Evolutionary conservation across 1,140 invertebrate genomes (phyloP), one percentile per base, ranked within the genome.

Genomic region (Batillaria attramentaria): DNA sequence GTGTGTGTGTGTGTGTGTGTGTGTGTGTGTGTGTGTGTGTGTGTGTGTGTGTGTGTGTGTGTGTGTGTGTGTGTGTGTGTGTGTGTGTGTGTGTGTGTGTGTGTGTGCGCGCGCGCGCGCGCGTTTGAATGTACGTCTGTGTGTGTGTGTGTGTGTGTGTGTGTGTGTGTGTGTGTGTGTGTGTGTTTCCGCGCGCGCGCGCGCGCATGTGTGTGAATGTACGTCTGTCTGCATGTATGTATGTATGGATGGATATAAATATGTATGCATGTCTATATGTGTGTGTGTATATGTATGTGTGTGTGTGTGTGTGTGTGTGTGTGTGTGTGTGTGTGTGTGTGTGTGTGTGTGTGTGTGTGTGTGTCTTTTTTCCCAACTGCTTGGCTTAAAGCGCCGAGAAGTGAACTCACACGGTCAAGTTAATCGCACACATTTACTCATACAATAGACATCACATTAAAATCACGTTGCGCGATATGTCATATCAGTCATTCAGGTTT

Each of bases 31-130:
- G 57, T 24, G 57, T 60, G 57, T 60, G 57, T 60, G 57, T 60
- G 57, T 60, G 8, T 60, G 62, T 66, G 62, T 66, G 62, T 35
- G 24, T 46, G 41, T 70, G 41, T 70, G 41, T 46, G 41, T 70
- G 41, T 70, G 41, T 46, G 41, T 70, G 41, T 70, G 41, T 70
- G 41, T 70, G 41, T 70, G 68, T 70, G 41, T 46, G 68, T 70
- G 68, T 70, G 68, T 70, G 41, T 70, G 68, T 70, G 41, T 41
- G 66, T 35, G 66, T 69, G 66, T 70, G 68, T 70, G 68, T 70
- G 68, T 46, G 41, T 70, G 68, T 46, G 28, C 46, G 68, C 46
- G 41, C 33, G 68, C 33, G 68, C 50, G 68, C n/a, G 41, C 50
- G 68, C 24, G 41, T 70, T 39, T 10, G 8, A 31, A 28, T 31